Conservation (phyloP, 2,113 vertebrate species). For the Phycodurus eques region DNA sequence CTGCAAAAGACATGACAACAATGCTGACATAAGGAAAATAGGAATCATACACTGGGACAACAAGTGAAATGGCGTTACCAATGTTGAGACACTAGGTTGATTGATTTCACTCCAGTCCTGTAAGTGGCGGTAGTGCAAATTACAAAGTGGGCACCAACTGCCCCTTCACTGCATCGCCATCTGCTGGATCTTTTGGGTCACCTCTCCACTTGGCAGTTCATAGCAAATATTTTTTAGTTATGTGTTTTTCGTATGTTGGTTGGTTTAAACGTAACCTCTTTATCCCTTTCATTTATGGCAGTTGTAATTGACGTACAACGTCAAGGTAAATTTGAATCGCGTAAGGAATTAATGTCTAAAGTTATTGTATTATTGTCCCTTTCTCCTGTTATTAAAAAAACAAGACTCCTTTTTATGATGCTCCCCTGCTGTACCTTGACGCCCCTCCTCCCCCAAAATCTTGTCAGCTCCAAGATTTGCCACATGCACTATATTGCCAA, state of each 20-base stretch:
- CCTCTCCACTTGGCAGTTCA: too few relatives aligned
- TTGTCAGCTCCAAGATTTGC: conserved; percentile 10
- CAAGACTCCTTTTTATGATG: conserved; percentile 57
- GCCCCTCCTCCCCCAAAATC: conserved; percentile 2
- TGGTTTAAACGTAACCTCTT: background rate
- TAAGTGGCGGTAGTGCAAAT: background rate
- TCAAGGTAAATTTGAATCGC: background rate
- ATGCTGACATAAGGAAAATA: background rate
- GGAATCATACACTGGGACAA: too few relatives aligned
- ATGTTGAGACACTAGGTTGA: background rate
- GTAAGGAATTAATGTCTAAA: background rate
- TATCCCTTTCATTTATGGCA: background rate
- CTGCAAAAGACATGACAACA: background rate
- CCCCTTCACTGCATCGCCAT: background rate
- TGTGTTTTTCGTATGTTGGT: background rate
- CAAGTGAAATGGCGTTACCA: background rate
- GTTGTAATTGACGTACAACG: background rate
- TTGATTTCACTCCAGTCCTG: background rate
- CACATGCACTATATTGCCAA: background rate
- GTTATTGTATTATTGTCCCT: background rate
- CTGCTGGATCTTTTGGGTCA: background rate
- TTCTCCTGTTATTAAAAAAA: conserved; percentile 47
- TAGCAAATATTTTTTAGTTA: background rate
- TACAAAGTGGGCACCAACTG: background rate
- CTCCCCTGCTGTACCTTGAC: conserved; percentile 26